Percentiles rank a stretch among this genome's conserved stretches.
phyloP scores from a whole-genome alignment of 35 echinoderm and acorn worm genomes.

The Heliocidaris tuberculata region DNA sequence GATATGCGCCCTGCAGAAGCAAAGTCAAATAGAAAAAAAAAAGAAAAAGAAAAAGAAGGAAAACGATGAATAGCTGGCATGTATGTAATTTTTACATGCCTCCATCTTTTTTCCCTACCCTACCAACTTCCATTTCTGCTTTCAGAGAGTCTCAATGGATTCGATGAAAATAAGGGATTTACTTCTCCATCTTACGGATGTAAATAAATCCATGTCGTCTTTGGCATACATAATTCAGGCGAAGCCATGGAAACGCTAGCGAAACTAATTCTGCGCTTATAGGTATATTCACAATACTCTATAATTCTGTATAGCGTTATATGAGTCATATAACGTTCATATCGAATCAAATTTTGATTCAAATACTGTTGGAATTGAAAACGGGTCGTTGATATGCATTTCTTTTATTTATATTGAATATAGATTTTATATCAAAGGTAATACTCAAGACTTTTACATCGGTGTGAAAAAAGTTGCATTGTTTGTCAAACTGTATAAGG shows the following conservation, averaged over 20 bases:
- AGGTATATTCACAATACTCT: background rate
- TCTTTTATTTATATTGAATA: background rate
- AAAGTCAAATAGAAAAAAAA: too few species aligned
- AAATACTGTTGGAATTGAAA: background rate
- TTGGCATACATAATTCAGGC: background rate
- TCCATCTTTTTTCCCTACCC: too few species aligned
- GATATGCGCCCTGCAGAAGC: too few species aligned
- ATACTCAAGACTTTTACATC: too few species aligned
- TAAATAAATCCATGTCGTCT: background rate
- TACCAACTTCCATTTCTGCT: too few species aligned
- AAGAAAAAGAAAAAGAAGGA: too few species aligned
- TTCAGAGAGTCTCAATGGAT: background rate
- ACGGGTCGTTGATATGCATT: background rate
- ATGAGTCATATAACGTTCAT: background rate
- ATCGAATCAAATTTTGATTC: background rate
- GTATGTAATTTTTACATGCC: too few species aligned
- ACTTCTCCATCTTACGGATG: background rate
- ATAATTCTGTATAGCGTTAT: background rate
- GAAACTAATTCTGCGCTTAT: background rate
- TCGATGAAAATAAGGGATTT: constrained; percentile 3
- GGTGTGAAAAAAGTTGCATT: too few species aligned
- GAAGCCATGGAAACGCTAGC: background rate
- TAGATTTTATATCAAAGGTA: too few species aligned
- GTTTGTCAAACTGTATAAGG: too few species aligned
- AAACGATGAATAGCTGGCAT: too few species aligned